These are phyloP conservation scores for Antrozous pallidus DNA, from an alignment of 2,797 vertebrate species.

Conservation along the genomic window DNA sequence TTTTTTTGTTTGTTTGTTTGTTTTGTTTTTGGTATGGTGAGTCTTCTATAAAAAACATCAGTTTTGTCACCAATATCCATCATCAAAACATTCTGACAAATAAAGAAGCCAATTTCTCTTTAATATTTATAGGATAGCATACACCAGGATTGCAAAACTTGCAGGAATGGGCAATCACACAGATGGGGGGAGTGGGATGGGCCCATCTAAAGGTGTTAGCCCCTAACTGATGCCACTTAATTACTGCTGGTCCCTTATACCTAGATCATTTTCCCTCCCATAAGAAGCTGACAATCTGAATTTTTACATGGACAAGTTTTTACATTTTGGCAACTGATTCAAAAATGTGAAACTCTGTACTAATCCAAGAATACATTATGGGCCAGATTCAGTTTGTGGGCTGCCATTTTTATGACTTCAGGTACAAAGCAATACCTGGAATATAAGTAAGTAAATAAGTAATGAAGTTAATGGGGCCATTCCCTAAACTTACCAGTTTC, in stretches of 20 bases:
- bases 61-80: neutral
- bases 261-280: neutral
- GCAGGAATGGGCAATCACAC: neutral
- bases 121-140: neutral
- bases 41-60: neutral
- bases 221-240: neutral
- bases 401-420: neutral
- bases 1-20: neutral
- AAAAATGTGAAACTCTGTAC: neutral
- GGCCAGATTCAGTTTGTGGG: neutral
- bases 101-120: neutral
- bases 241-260: neutral
- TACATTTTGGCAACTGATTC: neutral
- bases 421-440: neutral
- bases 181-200: neutral
- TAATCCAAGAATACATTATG: neutral
- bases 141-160: neutral
- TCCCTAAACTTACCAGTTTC: neutral
- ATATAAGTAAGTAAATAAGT: neutral
- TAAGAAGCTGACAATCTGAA: neutral
- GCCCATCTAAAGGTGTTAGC: neutral
- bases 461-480: neutral
- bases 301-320: neutral
- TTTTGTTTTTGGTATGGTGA: neutral
- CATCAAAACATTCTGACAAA: neutral